A percentile compares a stretch with the other conserved stretches of the same genome.
Conservation (phyloP, 2,888 invertebrate genomes). For the Pyrgus malvae region DNA sequence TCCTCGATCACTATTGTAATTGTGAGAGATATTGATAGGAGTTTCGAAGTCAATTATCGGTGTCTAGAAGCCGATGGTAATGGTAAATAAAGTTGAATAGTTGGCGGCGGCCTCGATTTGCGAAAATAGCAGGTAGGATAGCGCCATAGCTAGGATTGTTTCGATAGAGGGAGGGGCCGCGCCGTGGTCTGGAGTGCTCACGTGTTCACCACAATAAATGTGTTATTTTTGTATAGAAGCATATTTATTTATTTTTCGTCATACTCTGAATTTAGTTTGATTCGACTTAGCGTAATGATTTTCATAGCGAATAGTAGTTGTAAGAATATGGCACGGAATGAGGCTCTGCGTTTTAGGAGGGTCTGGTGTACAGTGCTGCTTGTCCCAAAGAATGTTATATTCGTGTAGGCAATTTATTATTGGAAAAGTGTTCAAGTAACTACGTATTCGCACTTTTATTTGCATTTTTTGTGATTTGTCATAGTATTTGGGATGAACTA, state of each 20-base stretch:
- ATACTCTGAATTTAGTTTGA: conserved; percentile 64
- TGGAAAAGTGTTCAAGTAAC: conserved; percentile 45
- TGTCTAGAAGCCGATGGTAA: conserved; percentile 43
- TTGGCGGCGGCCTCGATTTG: conserved; percentile 38
- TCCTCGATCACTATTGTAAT: conserved; percentile 77
- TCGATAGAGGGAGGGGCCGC: conserved; percentile 34
- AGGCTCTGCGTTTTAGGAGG: conserved; percentile 77
- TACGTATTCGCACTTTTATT: conserved; percentile 40
- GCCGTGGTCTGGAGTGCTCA: conserved; percentile 62
- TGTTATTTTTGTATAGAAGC: conserved; percentile 79
- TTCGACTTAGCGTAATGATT: conserved; percentile 52
- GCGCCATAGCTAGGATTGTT: conserved; percentile 35
- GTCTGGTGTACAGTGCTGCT: conserved; percentile 70
- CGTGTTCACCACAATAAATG: conserved; percentile 75
- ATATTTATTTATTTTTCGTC: conserved; percentile 77
- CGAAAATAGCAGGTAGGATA: conserved; percentile 38
- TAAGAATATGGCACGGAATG: conserved; percentile 71
- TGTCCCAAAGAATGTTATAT: conserved; percentile 78
- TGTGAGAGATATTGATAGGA: conserved; percentile 65
- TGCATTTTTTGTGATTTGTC: conserved; percentile 51
- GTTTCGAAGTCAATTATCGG: conserved; percentile 62
- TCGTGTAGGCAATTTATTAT: conserved; percentile 55
- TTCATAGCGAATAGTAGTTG: conserved; percentile 69
- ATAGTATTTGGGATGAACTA: conserved; percentile 23
- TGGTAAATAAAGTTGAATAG: conserved; percentile 33